Conservation (phyloP, 1,140 invertebrate genomes). For the Camponotus vicinus region DNA sequence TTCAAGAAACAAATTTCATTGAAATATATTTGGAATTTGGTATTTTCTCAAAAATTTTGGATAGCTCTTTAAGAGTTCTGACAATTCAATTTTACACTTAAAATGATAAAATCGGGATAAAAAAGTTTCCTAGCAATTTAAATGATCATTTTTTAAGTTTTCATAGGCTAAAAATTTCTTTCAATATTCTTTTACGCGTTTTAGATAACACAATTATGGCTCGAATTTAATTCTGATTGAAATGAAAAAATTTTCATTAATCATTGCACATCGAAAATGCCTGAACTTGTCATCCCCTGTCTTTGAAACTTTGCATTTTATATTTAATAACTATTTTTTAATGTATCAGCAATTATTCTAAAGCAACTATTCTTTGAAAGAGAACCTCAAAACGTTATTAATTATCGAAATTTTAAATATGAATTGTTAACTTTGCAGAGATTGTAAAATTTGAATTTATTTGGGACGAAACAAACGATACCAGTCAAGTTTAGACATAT, state of each 20-base stretch:
- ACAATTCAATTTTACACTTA: too few species aligned
- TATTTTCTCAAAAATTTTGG: too few species aligned
- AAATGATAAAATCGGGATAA: too few species aligned
- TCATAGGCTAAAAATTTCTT: too few species aligned
- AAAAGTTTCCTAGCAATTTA: too few species aligned
- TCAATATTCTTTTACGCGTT: too few species aligned
- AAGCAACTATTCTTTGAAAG: background rate
- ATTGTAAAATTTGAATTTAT: background rate
- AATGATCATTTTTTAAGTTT: too few species aligned
- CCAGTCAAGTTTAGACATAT: background rate
- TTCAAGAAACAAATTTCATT: background rate
- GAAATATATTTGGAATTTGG: too few species aligned
- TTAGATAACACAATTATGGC: too few species aligned
- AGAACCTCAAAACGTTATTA: background rate
- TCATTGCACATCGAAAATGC: background rate
- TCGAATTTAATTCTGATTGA: background rate
- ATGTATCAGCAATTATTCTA: background rate
- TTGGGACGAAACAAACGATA: background rate
- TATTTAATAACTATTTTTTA: background rate
- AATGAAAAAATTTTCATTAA: background rate
- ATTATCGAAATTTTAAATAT: constrained; percentile 10
- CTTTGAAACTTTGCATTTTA: background rate
- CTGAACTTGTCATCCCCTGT: too few species aligned
- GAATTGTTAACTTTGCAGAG: background rate
- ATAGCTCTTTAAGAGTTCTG: too few species aligned